phyloP scores from a whole-genome alignment of 2,797 vertebrate genomes.

The Psittacula derbiana region DNA sequence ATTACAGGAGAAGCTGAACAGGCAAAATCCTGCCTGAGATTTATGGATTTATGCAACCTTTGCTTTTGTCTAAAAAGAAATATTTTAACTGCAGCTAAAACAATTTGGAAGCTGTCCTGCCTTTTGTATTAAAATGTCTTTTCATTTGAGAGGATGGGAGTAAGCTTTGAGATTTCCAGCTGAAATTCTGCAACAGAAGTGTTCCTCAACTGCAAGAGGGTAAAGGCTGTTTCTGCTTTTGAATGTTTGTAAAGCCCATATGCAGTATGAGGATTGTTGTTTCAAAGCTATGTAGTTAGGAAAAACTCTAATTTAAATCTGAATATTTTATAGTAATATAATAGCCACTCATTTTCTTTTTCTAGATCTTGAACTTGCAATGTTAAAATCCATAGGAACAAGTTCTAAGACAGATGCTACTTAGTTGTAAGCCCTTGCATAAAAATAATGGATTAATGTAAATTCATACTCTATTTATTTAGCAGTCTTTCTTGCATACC shows the following conservation, averaged over 20 bases:
- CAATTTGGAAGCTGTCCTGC: not conserved
- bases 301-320: not conserved
- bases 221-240: not conserved
- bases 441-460: not conserved
- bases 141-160: not conserved
- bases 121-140: not conserved
- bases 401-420: not conserved
- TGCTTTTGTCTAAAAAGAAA: not conserved
- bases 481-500: not conserved
- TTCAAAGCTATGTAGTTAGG: not conserved
- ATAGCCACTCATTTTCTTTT: not conserved
- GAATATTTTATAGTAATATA: not conserved
- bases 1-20: not conserved
- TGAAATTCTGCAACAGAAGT: not conserved
- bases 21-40: not conserved
- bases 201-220: not conserved
- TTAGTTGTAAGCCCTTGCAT: not conserved
- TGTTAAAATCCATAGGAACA: not conserved
- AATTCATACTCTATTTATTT: not conserved
- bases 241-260: not conserved
- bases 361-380: not conserved
- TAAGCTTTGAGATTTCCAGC: not conserved
- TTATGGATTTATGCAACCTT: not conserved
- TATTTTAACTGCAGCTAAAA: not conserved
- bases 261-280: not conserved